phyloP scores from a whole-genome alignment of 2,888 invertebrate species.

The Drosophila quinaria region DNA sequence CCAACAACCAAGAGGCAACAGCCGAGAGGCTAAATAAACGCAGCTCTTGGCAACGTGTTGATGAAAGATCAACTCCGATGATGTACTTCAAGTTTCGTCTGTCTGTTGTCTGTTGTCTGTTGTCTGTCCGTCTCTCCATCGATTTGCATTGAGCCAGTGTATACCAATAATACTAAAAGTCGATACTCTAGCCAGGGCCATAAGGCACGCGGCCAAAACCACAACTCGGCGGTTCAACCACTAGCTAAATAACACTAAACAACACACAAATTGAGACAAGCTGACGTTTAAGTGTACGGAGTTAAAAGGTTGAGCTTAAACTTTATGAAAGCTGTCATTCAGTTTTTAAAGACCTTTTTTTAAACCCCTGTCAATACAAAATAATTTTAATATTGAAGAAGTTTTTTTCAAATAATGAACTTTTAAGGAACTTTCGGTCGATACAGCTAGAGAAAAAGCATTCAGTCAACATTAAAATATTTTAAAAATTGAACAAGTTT shows the following conservation, averaged over 20 bases:
- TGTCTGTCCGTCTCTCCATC: slow-evolving; percentile 37
- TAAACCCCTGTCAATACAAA: not conserved
- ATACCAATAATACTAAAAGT: not conserved
- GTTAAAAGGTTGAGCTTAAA: not conserved
- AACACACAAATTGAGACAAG: slow-evolving; percentile 5
- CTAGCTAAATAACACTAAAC: slow-evolving; percentile 29
- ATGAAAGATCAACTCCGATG: slow-evolving; percentile 69
- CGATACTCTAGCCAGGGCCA: slow-evolving; percentile 39
- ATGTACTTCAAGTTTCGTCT: slow-evolving; percentile 10
- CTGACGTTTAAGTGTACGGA: not conserved
- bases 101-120: not conserved
- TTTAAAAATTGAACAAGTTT: no score
- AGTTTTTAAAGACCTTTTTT: not conserved
- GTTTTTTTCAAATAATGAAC: not conserved
- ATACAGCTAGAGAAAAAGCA: not conserved
- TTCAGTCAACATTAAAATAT: no score
- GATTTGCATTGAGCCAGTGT: slow-evolving; percentile 58
- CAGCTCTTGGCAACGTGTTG: slow-evolving; percentile 66
- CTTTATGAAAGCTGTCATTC: not conserved
- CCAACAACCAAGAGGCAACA: slow-evolving; percentile 7
- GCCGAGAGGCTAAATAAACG: slow-evolving; percentile 49
- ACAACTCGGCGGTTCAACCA: slow-evolving; percentile 28
- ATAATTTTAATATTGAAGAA: not conserved
- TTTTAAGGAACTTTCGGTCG: not conserved
- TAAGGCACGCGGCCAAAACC: slow-evolving; percentile 71